Evolutionary conservation across 2,797 vertebrate genomes (phyloP).

Genomic region (Apodemus agrarius): DNA sequence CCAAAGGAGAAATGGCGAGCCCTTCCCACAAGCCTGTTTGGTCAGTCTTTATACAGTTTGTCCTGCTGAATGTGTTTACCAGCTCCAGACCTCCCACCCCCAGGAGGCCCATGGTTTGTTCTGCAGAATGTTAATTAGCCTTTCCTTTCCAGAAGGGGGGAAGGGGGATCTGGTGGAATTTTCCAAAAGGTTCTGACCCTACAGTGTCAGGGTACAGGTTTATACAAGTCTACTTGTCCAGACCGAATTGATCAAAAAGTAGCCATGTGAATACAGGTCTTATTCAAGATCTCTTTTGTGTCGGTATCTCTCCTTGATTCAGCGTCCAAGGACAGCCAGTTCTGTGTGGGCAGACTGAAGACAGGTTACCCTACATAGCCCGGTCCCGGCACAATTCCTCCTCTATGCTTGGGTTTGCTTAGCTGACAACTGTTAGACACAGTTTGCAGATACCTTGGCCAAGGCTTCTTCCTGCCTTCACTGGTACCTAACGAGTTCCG

Average conservation of each 20-base stretch:
- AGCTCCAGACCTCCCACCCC: too few relatives aligned
- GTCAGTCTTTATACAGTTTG: too few relatives aligned
- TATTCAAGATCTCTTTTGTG: neutral
- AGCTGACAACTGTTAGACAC: neutral
- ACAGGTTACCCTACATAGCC: neutral
- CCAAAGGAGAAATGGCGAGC: too few relatives aligned
- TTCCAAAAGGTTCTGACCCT: too few relatives aligned
- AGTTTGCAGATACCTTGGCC: neutral
- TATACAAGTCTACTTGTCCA: neutral
- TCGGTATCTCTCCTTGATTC: neutral
- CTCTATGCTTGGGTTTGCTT: neutral
- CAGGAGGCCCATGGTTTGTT: too few relatives aligned
- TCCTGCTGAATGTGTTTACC: too few relatives aligned
- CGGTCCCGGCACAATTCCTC: neutral
- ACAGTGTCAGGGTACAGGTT: neutral
- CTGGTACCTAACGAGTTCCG: fast-evolving
- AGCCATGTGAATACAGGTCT: neutral
- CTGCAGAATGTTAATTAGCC: too few relatives aligned
- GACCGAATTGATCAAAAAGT: conserved; percentile 20
- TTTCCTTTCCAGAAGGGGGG: too few relatives aligned
- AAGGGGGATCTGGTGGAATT: too few relatives aligned
- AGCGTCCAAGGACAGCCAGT: conserved; percentile 5
- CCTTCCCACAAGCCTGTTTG: too few relatives aligned
- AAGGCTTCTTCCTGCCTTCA: neutral
- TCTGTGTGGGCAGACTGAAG: neutral